A percentile compares a stretch with the other conserved stretches of the same genome.
These are phyloP conservation scores for Strongylocentrotus purpuratus DNA, from an alignment of 35 echinoderm and acorn worm species.

Conservation along the genomic window DNA sequence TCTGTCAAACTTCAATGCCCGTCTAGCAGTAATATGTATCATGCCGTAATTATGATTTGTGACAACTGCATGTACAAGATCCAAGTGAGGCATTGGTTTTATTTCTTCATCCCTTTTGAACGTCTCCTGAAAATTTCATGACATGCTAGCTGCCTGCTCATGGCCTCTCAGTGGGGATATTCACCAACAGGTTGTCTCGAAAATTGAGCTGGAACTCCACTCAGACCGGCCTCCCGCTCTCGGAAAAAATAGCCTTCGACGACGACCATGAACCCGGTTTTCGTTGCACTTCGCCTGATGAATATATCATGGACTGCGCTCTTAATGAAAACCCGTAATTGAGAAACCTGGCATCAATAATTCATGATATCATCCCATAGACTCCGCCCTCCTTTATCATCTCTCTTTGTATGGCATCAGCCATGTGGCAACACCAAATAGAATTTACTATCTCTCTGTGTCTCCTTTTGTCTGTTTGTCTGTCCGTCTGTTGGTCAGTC, in stretches of 20 bases:
- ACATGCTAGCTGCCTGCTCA: neutral
- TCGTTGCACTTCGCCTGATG: slow-evolving; percentile 24
- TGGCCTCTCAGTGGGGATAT: neutral
- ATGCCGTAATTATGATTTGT: neutral
- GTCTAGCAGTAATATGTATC: too few relatives aligned
- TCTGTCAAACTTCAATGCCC: too few relatives aligned
- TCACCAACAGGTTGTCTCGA: slow-evolving; percentile 9
- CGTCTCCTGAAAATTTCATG: neutral
- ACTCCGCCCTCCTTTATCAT: slow-evolving; percentile 5
- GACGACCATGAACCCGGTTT: slow-evolving; percentile 29
- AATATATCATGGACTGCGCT: slow-evolving; percentile 16
- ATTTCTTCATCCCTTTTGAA: neutral
- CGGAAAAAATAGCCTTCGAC: neutral
- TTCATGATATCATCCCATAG: slow-evolving; percentile 16
- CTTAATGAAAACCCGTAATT: slow-evolving; percentile 42
- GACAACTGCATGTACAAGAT: neutral
- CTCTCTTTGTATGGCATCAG: neutral
- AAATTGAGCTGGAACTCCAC: neutral
- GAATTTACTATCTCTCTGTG: neutral
- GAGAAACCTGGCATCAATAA: slow-evolving; percentile 14
- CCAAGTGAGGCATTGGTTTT: neutral
- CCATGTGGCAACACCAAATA: neutral
- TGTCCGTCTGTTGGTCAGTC: neutral
- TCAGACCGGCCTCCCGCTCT: neutral
- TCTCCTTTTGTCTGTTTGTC: neutral